Base-by-base conservation (phyloP, 2,888 invertebrate species). In the Macropis europaea region DNA sequence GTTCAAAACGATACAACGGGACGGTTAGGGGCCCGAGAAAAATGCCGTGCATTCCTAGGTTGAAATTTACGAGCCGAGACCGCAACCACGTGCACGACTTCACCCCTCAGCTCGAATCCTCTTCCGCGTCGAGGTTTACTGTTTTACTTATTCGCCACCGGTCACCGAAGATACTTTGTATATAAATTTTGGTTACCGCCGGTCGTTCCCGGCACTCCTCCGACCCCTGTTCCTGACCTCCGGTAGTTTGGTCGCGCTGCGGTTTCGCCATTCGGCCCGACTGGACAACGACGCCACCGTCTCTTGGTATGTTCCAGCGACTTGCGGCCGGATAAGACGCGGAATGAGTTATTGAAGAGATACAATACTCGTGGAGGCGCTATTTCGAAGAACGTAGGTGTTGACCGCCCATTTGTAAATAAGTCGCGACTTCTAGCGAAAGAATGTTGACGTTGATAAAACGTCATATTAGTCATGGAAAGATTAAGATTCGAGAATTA, bases 131-230 rank as follows among this genome's bases (percentile, higher is more conserved):
- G 50, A 66, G 82, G 84, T 84, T 82, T 84, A 82, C 83, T 80
- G 84, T 87, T 88, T 85, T 83, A 88, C 88, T 87, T 86, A 85
- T 83, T 87, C 84, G 81, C 76, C 76, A 52, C 78, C 68, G 82
- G 82, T 81, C 84, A 81, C 64, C 81, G 48, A 86, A 84, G 88
- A 86, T 87, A 88, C 87, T 88, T 87, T 86, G 87, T 88, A 87
- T 87, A 88, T 88, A 88, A 88, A 88, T 88, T 88, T 86, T 82
- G 86, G 85, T 83, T 70, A 74, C 74, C n/a, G 64, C 52, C 36
- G 50, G 48, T 54, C 48, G 45, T 47, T 57, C 57, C 61, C 60
- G 32, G 62, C 45, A 24, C 40, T 63, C 30, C 70, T 38, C 59
- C n/a, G 32, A 52, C 56, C 64, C 61, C 50, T n/a, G n/a, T 42